Conservation (phyloP, 2,797 vertebrate species). For the Hemitrygon akajei region DNA sequence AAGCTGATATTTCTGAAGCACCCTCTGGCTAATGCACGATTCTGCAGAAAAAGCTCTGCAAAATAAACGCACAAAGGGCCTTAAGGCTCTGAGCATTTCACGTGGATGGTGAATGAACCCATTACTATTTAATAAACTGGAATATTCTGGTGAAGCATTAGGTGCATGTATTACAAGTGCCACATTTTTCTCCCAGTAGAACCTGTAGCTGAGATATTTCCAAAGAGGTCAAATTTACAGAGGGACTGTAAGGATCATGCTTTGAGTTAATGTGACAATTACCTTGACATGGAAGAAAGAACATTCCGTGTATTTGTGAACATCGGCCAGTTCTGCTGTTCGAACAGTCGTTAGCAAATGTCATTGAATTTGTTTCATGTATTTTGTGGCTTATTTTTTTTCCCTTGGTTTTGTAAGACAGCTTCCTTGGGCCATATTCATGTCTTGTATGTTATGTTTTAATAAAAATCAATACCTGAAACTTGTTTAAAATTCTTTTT, state of each 20-base stretch:
- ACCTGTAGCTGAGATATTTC: not conserved
- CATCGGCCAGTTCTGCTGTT: not conserved
- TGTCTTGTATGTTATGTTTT: conserved; percentile 5
- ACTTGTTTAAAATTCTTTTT: not conserved
- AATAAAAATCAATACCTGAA: conserved; percentile 30
- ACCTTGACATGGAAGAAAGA: not conserved
- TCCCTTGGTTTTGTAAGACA: conserved; percentile 14
- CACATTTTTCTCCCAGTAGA: not conserved
- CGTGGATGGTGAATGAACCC: not conserved
- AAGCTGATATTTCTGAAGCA: not conserved
- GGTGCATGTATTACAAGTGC: not conserved
- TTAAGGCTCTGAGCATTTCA: not conserved
- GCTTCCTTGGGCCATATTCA: not conserved
- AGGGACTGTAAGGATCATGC: not conserved
- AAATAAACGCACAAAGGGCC: not conserved
- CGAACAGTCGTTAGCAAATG: not conserved
- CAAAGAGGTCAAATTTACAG: not conserved
- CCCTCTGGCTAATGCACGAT: not conserved
- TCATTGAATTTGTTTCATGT: conserved; percentile 26
- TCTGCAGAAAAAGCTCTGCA: not conserved
- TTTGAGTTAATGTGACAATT: not conserved
- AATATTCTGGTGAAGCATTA: not conserved
- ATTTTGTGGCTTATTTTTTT: conserved; percentile 22
- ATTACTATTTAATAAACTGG: not conserved
- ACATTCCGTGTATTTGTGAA: not conserved